phyloP scores from a whole-genome alignment of 2,888 invertebrate genomes.

The Aproaerema taeniolella region DNA sequence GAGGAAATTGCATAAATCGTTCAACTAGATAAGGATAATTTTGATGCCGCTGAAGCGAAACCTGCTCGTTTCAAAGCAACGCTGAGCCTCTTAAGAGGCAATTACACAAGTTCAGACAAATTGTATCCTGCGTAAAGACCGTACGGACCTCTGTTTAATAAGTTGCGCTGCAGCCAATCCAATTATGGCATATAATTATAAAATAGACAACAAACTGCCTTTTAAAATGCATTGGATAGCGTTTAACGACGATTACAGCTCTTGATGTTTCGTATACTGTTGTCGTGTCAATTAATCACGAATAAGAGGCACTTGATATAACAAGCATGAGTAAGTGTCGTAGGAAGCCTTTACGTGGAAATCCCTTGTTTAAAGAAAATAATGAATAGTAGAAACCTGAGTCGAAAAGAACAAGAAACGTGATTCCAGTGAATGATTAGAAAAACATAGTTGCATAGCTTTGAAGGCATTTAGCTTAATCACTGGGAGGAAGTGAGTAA shows the following conservation, averaged over 20 bases:
- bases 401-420: slow-evolving; percentile 31
- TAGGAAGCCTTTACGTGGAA: slow-evolving; percentile 41
- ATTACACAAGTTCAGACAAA: slow-evolving; percentile 39
- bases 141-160: slow-evolving; percentile 40
- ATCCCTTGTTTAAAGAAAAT: slow-evolving; percentile 57
- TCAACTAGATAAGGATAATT: slow-evolving; percentile 34
- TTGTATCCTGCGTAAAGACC: slow-evolving; percentile 38
- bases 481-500: slow-evolving; percentile 37
- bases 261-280: slow-evolving; percentile 30
- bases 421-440: slow-evolving; percentile 25
- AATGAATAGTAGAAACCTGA: slow-evolving; percentile 48
- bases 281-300: slow-evolving; percentile 35
- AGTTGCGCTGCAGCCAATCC: slow-evolving; percentile 28
- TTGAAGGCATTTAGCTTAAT: slow-evolving; percentile 21
- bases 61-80: slow-evolving; percentile 40
- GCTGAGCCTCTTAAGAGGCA: slow-evolving; percentile 29
- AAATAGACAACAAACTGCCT: slow-evolving; percentile 36
- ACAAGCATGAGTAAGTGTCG: slow-evolving; percentile 38
- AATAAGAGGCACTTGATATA: slow-evolving; percentile 36
- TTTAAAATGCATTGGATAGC: slow-evolving; percentile 24
- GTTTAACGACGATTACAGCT: slow-evolving; percentile 13
- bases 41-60: slow-evolving; percentile 31
- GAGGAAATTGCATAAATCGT: slow-evolving; percentile 18
- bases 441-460: slow-evolving; percentile 30
- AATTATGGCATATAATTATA: slow-evolving; percentile 44